phyloP scores from a whole-genome alignment of 2,888 invertebrate species.

The Vandiemenella viatica region DNA sequence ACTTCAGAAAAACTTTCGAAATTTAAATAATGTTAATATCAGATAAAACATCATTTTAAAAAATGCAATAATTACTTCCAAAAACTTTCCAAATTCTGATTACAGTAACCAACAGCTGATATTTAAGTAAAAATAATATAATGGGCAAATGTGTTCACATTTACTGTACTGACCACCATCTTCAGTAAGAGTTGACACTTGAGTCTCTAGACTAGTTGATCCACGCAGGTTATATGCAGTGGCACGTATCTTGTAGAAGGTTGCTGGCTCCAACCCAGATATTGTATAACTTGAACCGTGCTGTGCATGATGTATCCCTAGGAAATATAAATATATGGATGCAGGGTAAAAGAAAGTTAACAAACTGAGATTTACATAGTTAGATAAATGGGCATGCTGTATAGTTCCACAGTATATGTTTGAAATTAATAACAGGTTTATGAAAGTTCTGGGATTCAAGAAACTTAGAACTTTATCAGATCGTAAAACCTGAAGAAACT shows the following conservation, averaged over 20 bases:
- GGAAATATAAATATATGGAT: background rate
- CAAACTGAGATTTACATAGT: too few relatives aligned
- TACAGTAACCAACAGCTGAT: background rate
- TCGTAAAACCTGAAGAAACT: too few relatives aligned
- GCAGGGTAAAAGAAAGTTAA: too few relatives aligned
- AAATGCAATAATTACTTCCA: background rate
- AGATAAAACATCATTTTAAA: background rate
- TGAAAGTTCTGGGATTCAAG: too few relatives aligned
- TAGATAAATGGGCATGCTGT: too few relatives aligned
- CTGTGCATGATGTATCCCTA: constrained; percentile 13
- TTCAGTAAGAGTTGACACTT: constrained; percentile 18
- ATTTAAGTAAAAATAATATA: background rate
- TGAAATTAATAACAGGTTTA: too few relatives aligned
- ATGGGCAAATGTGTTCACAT: too few relatives aligned
- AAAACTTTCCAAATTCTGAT: background rate
- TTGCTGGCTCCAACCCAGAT: constrained; percentile 19
- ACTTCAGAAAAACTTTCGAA: too few relatives aligned
- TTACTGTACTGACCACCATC: constrained; percentile 18
- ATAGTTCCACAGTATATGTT: too few relatives aligned
- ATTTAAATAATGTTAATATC: too few relatives aligned
- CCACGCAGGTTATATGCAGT: constrained; percentile 21
- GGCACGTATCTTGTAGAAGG: constrained; percentile 18
- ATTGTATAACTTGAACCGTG: constrained; percentile 13
- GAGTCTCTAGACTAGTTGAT: constrained; percentile 15
- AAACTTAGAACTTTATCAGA: too few relatives aligned